A percentile compares a stretch with the other conserved stretches of the same genome.
Evolutionary conservation across 1,140 invertebrate species (phyloP).

Genomic region (Coboldia fuscipes): DNA sequence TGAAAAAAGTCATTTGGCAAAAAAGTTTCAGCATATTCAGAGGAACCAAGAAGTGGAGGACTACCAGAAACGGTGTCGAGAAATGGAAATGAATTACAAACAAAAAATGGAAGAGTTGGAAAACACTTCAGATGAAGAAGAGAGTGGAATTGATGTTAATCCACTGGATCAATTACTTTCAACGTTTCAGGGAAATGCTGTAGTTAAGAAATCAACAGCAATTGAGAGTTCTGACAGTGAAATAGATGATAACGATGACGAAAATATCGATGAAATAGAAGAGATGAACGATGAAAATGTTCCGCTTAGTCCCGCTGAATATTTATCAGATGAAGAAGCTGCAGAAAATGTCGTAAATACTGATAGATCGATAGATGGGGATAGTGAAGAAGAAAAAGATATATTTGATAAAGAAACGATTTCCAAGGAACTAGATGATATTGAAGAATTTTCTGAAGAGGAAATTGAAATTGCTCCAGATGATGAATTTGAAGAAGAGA

Average conservation of each 20-base stretch:
- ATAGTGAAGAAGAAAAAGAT: constrained; percentile 6
- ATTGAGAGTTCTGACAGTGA: constrained; percentile 10
- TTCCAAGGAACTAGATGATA: constrained; percentile 4
- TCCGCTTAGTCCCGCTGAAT: not conserved
- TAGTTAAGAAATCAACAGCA: constrained; percentile 13
- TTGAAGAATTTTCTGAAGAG: constrained; percentile 3
- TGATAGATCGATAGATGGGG: not conserved
- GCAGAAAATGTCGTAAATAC: constrained; percentile 6
- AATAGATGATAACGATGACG: constrained; percentile 6
- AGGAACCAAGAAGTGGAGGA: constrained; percentile 3
- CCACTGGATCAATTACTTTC: constrained; percentile 27
- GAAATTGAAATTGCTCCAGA: constrained; percentile 12
- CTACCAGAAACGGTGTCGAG: not conserved
- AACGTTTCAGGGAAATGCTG: constrained; percentile 22
- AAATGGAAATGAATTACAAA: constrained; percentile 1
- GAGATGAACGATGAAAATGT: constrained; percentile 8
- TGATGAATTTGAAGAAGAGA: constrained; percentile 8
- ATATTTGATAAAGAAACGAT: constrained; percentile 2
- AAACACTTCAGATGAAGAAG: not conserved
- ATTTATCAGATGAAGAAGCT: constrained; percentile 1
- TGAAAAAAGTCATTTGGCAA: too few relatives aligned
- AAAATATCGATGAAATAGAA: constrained; percentile 6
- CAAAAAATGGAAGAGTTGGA: not conserved
- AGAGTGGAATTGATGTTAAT: constrained; percentile 20
- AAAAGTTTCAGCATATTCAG: constrained; percentile 2